A percentile compares a stretch with the other conserved stretches of the same genome.
Evolutionary conservation across 2,113 vertebrate species (phyloP).

Genomic region (Isichthys henryi): DNA sequence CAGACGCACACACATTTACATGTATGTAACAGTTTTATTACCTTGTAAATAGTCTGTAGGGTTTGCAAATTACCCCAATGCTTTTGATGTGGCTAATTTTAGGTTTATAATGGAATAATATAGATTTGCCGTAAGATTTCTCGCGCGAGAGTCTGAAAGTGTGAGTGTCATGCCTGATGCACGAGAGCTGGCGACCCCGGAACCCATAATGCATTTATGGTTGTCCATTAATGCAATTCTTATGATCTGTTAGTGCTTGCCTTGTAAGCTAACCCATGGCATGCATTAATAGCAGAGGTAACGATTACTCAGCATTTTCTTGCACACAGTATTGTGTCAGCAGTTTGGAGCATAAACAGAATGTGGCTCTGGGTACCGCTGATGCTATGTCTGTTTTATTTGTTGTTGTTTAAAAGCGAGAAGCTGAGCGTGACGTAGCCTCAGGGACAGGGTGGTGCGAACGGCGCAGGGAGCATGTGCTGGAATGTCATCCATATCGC

Average conservation of each 20-base stretch:
- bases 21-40: neutral
- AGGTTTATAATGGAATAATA: neutral
- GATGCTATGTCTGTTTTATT: neutral
- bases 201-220: neutral
- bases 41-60: neutral
- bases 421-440: neutral
- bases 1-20: neutral
- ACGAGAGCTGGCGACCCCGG: neutral
- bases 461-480: neutral
- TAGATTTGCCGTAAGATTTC: neutral
- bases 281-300: neutral
- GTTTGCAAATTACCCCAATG: neutral
- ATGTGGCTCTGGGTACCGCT: neutral
- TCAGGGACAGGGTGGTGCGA: neutral
- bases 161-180: neutral
- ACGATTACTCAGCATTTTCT: neutral
- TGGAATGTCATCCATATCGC: neutral
- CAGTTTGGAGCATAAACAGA: neutral
- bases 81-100: neutral
- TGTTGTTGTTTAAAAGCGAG: neutral
- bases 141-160: neutral
- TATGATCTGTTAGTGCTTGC: neutral
- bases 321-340: neutral
- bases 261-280: neutral
- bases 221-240: neutral